phyloP scores from a whole-genome alignment of 2,888 invertebrate genomes.

The Hydropsyche betteni region DNA sequence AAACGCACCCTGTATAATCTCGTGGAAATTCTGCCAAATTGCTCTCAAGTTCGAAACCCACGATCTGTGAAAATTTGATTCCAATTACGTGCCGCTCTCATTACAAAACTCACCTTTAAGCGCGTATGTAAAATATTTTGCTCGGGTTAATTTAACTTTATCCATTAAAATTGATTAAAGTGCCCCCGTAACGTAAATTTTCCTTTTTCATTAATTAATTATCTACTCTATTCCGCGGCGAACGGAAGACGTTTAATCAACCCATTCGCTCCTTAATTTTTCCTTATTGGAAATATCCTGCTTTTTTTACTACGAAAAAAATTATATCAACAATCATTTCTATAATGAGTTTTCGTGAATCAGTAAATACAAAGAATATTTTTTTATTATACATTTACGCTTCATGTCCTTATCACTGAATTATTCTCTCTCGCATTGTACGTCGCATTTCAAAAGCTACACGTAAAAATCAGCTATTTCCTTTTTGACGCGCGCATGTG shows the following conservation, averaged over 20 bases:
- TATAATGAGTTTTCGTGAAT: no score
- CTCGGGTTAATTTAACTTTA: conserved; percentile 27
- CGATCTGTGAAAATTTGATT: conserved; percentile 33
- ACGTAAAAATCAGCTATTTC: conserved; percentile 15
- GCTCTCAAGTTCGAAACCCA: conserved; percentile 25
- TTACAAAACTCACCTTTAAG: conserved; percentile 12
- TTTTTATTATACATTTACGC: background rate
- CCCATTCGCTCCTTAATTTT: no score
- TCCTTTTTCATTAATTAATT: conserved; percentile 27
- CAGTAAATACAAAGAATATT: no score
- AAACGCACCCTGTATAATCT: conserved; percentile 15
- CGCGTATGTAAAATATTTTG: conserved; percentile 29
- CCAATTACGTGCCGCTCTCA: conserved; percentile 14
- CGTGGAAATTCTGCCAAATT: conserved; percentile 23
- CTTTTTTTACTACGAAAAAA: no score
- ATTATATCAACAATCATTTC: no score
- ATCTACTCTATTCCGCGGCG: conserved; percentile 13
- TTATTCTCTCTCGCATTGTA: background rate
- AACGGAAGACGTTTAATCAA: no score
- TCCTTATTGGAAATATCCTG: no score
- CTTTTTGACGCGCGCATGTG: background rate
- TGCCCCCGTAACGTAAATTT: conserved; percentile 14
- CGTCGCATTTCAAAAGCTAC: background rate
- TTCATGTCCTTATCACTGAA: background rate
- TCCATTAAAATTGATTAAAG: conserved; percentile 29